Conservation (phyloP, 1,140 invertebrate species). For the Drosophila punjabiensis region DNA sequence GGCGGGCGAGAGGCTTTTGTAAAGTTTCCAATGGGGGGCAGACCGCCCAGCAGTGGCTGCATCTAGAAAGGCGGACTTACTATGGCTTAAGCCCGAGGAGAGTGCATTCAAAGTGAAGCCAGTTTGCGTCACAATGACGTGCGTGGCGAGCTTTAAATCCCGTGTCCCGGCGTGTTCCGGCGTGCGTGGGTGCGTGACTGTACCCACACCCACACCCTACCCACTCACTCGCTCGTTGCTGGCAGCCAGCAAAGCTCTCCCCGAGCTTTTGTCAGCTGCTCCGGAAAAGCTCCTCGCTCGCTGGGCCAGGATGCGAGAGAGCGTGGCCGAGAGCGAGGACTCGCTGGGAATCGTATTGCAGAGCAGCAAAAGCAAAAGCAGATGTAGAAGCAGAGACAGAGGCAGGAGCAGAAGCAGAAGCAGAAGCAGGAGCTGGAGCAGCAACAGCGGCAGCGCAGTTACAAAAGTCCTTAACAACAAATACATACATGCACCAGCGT, state of each 20-base stretch:
- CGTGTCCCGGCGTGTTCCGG: constrained; percentile 1
- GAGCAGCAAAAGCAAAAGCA: neutral
- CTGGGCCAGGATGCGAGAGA: constrained; percentile 8
- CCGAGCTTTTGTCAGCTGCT: constrained; percentile 34
- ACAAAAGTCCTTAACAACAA: constrained; percentile 45
- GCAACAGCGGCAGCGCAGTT: constrained; percentile 56
- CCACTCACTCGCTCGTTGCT: neutral
- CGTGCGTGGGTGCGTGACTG: constrained; percentile 23
- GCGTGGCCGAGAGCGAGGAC: constrained; percentile 10
- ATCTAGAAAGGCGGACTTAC: neutral
- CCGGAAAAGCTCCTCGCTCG: neutral
- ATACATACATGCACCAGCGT: constrained; percentile 33
- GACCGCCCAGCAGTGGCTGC: constrained; percentile 7
- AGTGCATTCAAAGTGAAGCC: constrained; percentile 3
- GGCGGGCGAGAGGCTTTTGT: constrained; percentile 2
- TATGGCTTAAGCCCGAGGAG: constrained; percentile 15
- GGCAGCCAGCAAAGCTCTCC: neutral
- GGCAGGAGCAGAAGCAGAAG: constrained; percentile 1
- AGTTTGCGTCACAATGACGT: constrained; percentile 18
- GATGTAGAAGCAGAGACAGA: neutral
- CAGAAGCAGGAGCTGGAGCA: constrained; percentile 25
- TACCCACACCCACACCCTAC: constrained; percentile 6
- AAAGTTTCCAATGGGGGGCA: constrained; percentile 4
- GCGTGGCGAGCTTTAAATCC: constrained; percentile 14
- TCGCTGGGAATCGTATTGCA: constrained; percentile 9